Percentiles rank a stretch among this genome's conserved stretches.
phyloP scores from a whole-genome alignment of 2,797 vertebrate species.

The Borostomias antarcticus region DNA sequence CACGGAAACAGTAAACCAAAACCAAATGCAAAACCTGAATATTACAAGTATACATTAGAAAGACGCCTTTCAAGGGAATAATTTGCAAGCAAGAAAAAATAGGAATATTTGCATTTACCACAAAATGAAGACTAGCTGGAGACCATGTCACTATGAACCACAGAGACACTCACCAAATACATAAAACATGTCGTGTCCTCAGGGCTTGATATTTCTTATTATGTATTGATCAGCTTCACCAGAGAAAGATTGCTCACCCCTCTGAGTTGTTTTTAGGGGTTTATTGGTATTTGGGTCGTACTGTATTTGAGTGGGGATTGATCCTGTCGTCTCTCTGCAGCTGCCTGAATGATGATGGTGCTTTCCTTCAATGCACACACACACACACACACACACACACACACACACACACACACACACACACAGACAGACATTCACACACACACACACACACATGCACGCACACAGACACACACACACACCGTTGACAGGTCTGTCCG shows the following conservation, averaged over 20 bases:
- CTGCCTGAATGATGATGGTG: not conserved
- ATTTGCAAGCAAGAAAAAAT: too few species aligned
- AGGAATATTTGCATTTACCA: too few species aligned
- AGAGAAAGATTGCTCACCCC: too few species aligned
- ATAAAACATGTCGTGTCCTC: constrained; percentile 44
- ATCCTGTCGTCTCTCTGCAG: not conserved
- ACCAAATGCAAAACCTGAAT: too few species aligned
- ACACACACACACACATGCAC: not conserved
- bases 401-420: not conserved
- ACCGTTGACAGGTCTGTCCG: constrained; percentile 12
- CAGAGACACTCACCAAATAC: constrained; percentile 26
- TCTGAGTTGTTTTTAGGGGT: too few species aligned
- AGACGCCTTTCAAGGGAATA: too few species aligned
- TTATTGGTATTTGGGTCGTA: not conserved
- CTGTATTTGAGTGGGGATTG: not conserved
- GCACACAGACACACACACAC: not conserved
- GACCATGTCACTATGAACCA: too few species aligned
- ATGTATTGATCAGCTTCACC: constrained; percentile 41
- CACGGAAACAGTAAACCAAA: too few species aligned
- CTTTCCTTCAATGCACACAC: not conserved
- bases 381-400: not conserved
- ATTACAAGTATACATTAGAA: too few species aligned
- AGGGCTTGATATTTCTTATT: constrained; percentile 25
- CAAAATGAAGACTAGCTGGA: too few species aligned
- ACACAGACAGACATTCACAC: constrained; percentile 5